Evolutionary conservation across 2,113 vertebrate species (phyloP), one percentile per base, ranked within the genome.

Genomic region (Halichoerus grypus): DNA sequence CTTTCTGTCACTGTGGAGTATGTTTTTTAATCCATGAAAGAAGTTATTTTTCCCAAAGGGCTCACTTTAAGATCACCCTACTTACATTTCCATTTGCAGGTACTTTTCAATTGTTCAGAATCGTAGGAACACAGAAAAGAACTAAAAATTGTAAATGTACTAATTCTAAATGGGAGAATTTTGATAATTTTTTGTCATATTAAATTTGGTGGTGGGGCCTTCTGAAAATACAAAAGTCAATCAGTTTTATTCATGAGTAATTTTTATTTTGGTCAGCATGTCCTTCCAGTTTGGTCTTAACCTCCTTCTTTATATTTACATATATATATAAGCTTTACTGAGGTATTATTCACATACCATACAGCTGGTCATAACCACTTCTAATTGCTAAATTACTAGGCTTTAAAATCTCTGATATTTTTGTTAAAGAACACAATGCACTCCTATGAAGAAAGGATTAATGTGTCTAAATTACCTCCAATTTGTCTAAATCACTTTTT

Each of bases 301-400:
- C 1, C 10, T 96, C 71, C 49, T 8, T 77, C 42, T 49, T 49
- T 77, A 46, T 77, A 49, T 18, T 18, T 77, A 49, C 42, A 36
- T 21, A 69, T 69, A 21, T 18, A 67, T 55, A 89, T 36, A 95
- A 69, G 39, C 46, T 87, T 97, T 93, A 65, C 39, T 18, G 13
- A 87, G 46, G 33, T 87, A 65, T 53, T 39, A 69, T 87, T 89
- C 59, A 74, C 36, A 76, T 91, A 74, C 31, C 67, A 61, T 81
- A 88, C 61, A 96, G n/a, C 71, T 74, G 88, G 49, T 91, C 92
- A 91, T 91, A 82, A 87, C 33, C 9, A 88, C 31, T 97, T 92
- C 86, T 91, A 96, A 97, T 90, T 97, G n/a, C 85, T 95, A 94
- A 95, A 88, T 96, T 97, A 95, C 74, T 81, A 65, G 63, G 61